Percentiles rank a stretch among this genome's conserved stretches.
Evolutionary conservation across 30 jellyfish, hydroid and myxozoan species (phyloP).

Genomic region (Hydractinia echinata): DNA sequence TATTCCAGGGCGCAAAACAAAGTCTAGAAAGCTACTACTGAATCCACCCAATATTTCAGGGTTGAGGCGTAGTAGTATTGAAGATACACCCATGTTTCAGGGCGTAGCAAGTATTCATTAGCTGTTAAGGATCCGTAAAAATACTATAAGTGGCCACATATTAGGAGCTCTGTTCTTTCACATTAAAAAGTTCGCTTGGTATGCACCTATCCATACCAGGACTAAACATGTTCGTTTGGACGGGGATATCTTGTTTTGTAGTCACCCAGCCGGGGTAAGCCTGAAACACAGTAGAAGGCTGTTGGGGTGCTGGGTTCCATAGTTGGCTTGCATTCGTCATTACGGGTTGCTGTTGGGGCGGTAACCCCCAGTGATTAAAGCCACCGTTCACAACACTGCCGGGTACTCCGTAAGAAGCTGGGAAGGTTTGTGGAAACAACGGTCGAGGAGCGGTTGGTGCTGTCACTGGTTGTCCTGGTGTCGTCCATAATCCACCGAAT

Average conservation of each 20-base stretch:
- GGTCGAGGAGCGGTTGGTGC: conserved; percentile 27
- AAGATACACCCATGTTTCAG: conserved; percentile 24
- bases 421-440: conserved; percentile 31
- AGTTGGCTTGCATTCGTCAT: conserved; percentile 20
- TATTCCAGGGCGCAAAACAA: conserved; percentile 25
- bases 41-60: conserved; percentile 40
- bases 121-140: no score
- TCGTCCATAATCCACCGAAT: conserved; percentile 29
- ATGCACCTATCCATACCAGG: conserved; percentile 37
- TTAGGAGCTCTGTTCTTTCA: conserved; percentile 13
- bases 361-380: conserved; percentile 36
- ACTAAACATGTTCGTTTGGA: conserved; percentile 23
- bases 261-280: conserved; percentile 28
- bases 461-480: conserved; percentile 2
- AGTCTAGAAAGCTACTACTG: neutral
- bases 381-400: conserved; percentile 31
- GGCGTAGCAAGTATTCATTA: neutral
- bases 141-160: no score
- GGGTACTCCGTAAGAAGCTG: conserved; percentile 24
- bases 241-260: conserved; percentile 3
- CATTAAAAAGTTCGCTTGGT: conserved; percentile 36
- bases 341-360: conserved; percentile 33
- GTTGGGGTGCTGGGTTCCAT: conserved; percentile 37
- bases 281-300: conserved; percentile 21
- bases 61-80: neutral